These are phyloP conservation scores for Dexiosoma caninum DNA, from an alignment of 2,888 invertebrate species.

Conservation along the genomic window DNA sequence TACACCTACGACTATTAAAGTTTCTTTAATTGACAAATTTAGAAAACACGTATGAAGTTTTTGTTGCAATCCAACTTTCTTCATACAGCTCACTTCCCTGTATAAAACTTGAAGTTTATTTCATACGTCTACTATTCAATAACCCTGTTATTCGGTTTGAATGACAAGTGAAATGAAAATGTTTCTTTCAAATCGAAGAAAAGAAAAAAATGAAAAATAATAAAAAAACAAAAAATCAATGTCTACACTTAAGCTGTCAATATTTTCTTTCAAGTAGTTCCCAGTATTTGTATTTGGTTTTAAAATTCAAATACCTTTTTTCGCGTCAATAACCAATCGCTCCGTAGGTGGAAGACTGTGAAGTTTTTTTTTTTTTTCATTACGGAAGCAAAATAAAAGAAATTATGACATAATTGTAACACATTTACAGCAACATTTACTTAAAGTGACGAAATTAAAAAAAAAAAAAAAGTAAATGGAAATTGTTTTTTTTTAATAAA, in stretches of 20 bases:
- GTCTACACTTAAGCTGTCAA: slow-evolving; percentile 62
- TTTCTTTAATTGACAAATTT: no score
- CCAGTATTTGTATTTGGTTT: slow-evolving; percentile 34
- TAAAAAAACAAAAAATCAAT: slow-evolving; percentile 36
- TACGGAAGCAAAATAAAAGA: background rate
- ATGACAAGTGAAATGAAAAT: slow-evolving; percentile 48
- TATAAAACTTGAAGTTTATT: slow-evolving; percentile 10
- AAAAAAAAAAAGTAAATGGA: background rate
- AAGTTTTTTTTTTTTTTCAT: no score
- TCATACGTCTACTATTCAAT: background rate
- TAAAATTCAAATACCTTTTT: slow-evolving; percentile 16
- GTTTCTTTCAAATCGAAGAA: slow-evolving; percentile 37
- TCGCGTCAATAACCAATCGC: background rate
- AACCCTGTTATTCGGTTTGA: slow-evolving; percentile 39
- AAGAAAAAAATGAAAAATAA: background rate
- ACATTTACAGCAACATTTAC: slow-evolving; percentile 14
- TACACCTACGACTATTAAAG: no score
- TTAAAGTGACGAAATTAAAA: background rate
- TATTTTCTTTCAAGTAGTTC: slow-evolving; percentile 35
- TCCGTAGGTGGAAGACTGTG: background rate
- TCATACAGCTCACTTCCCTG: background rate
- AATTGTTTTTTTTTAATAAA: background rate
- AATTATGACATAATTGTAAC: slow-evolving; percentile 43
- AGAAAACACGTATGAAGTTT: no score
- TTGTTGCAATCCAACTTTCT: no score